Conservation (phyloP, 2,888 invertebrate species). For the Pseudococcus longispinus region DNA sequence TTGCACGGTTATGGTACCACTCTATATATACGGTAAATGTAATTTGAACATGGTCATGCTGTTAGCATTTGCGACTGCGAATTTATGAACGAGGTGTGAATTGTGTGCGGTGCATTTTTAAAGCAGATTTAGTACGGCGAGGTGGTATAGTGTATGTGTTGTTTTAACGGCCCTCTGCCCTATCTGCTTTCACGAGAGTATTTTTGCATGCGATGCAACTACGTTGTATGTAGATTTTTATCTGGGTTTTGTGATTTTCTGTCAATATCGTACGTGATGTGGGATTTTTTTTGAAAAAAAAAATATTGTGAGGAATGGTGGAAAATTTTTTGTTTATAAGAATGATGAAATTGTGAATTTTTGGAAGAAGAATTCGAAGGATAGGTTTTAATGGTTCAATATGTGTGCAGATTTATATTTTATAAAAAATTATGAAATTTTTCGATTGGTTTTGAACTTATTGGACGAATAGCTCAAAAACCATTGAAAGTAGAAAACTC, state of each 20-base stretch:
- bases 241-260: neutral
- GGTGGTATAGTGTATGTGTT: neutral
- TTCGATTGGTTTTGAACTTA: too few species aligned
- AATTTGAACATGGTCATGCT: slow-evolving; percentile 24
- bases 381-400: too few species aligned
- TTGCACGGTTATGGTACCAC: neutral
- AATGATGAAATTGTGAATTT: neutral
- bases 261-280: neutral
- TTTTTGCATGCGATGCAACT: neutral
- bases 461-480: too few species aligned
- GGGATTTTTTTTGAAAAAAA: neutral
- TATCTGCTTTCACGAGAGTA: neutral
- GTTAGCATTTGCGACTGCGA: slow-evolving; percentile 25
- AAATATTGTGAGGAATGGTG: neutral
- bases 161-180: neutral
- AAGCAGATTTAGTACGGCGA: neutral
- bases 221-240: neutral
- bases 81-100: slow-evolving; percentile 25
- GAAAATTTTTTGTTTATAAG: neutral
- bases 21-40: slow-evolving; percentile 9
- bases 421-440: too few species aligned
- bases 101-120: slow-evolving; percentile 22
- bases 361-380: too few species aligned
- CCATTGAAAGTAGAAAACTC: too few species aligned
- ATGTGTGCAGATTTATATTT: too few species aligned